These are phyloP conservation scores for Podabrus alpinus DNA, from an alignment of 2,888 invertebrate species.

Conservation along the genomic window DNA sequence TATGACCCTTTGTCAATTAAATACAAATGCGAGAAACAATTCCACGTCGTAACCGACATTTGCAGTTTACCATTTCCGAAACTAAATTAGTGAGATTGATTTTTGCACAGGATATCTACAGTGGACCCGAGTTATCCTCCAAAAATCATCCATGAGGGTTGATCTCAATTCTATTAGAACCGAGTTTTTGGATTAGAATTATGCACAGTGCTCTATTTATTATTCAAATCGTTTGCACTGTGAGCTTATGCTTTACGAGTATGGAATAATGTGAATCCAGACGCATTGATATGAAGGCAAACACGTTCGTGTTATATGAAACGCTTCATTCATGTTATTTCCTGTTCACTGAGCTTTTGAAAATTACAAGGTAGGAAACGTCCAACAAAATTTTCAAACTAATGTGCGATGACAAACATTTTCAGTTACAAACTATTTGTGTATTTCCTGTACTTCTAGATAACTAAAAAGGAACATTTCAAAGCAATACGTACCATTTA, in stretches of 20 bases:
- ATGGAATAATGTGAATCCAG: background rate
- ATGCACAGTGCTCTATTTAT: background rate
- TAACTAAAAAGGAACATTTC: background rate
- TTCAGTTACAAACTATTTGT: background rate
- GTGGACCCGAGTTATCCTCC: background rate
- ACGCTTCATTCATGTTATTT: slow-evolving; percentile 8
- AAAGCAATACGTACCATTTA: background rate
- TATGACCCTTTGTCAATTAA: slow-evolving; percentile 15
- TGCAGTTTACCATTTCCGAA: background rate
- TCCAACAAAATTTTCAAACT: slow-evolving; percentile 1
- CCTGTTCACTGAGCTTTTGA: slow-evolving; percentile 10
- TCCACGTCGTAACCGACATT: background rate
- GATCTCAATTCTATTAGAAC: background rate
- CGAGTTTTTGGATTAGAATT: background rate
- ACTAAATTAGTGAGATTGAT: background rate
- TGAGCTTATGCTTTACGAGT: background rate
- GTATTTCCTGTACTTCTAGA: background rate
- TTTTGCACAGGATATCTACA: background rate
- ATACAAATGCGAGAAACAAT: slow-evolving; percentile 8
- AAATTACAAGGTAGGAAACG: slow-evolving; percentile 13
- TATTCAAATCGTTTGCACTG: background rate
- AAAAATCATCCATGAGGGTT: background rate
- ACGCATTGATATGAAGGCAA: slow-evolving; percentile 7
- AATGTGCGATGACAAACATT: background rate
- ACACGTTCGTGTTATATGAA: slow-evolving; percentile 11